Percentiles rank a stretch among this genome's conserved stretches.
phyloP scores from a whole-genome alignment of 1,140 invertebrate species.

The Drosophila kepulauana region DNA sequence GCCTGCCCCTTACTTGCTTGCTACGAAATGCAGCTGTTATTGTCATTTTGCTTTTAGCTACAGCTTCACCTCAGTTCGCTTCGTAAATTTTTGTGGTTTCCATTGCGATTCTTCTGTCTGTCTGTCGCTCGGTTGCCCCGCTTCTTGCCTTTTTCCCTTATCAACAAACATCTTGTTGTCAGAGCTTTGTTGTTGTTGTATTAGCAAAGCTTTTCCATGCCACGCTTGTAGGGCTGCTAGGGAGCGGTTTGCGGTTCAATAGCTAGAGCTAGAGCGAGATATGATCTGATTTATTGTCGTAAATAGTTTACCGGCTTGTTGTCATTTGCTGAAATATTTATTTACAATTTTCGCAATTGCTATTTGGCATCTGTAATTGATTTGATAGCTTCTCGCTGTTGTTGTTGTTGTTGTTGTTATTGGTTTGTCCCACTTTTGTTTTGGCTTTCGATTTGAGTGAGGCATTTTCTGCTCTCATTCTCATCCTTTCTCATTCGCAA shows the following conservation, averaged over 20 bases:
- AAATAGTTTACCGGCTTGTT: constrained; percentile 63
- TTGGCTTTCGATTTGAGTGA: constrained; percentile 11
- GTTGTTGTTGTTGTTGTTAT: constrained; percentile 40
- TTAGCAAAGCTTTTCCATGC: constrained; percentile 44
- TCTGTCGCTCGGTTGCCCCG: not conserved
- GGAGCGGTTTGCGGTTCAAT: constrained; percentile 33
- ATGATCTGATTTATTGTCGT: constrained; percentile 81
- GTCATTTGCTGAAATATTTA: constrained; percentile 79
- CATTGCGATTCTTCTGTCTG: constrained; percentile 37
- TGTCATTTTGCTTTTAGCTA: constrained; percentile 76
- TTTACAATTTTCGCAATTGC: constrained; percentile 82
- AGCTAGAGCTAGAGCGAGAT: constrained; percentile 58
- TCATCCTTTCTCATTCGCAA: not conserved
- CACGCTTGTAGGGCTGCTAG: constrained; percentile 60
- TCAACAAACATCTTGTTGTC: constrained; percentile 47
- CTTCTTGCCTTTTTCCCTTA: constrained; percentile 24
- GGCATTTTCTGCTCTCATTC: not conserved
- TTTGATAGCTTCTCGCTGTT: constrained; percentile 42
- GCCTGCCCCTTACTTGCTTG: not conserved
- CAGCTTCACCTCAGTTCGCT: constrained; percentile 63
- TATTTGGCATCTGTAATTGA: constrained; percentile 68
- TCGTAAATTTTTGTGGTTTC: constrained; percentile 70
- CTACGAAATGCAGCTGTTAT: constrained; percentile 74
- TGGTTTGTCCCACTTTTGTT: constrained; percentile 66
- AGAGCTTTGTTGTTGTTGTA: constrained; percentile 49